Evolutionary conservation across 2,888 invertebrate genomes (phyloP), one percentile per base, ranked within the genome.

Genomic region (Euplexia lucipara): DNA sequence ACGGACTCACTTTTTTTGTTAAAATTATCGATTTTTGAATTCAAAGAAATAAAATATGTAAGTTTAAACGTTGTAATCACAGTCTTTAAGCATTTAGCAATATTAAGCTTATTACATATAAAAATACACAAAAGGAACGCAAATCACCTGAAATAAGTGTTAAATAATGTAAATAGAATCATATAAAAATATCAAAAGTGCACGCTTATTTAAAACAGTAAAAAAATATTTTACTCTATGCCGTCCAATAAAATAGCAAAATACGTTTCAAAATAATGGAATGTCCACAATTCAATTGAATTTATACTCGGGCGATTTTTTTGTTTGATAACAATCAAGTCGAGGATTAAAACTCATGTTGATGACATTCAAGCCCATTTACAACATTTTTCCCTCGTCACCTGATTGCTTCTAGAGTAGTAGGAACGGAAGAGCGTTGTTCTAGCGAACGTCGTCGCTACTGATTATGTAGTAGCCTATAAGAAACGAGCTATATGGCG

Each of bases 111-210:
- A 69, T 26, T 26, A 26, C 2, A 3, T 20, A 41, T 30, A 63
- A 53, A n/a, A 49, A 48, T 26, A 53, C 54, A 41, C 32, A 48
- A 60, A 62, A 70, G 49, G 34, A 76, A 70, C 47, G 35, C 18
- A 63, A 59, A 42, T 54, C 12, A 62, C 58, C 32, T 58, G 20
- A 48, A 51, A 60, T 53, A 70, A 60, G 42, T 51, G 68, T 59
- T 69, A 69, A 66, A 41, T 49, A 42, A 74, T 74, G 34, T 52
- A 34, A 56, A 53, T 52, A 47, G 47, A 37, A 35, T 48, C 42
- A 18, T 74, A 72, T 74, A 68, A 74, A 74, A 71, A 68, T 48
- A 67, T 54, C 32, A 35, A 30, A 74, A 51, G 47, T 58, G 34
- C 39, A 20, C 1, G 16, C 39, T 57, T 68, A 18, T 47, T 20